Percentiles rank a stretch among this genome's conserved stretches.
Conservation (phyloP, 2,113 vertebrate genomes). For the Calonectris borealis region DNA sequence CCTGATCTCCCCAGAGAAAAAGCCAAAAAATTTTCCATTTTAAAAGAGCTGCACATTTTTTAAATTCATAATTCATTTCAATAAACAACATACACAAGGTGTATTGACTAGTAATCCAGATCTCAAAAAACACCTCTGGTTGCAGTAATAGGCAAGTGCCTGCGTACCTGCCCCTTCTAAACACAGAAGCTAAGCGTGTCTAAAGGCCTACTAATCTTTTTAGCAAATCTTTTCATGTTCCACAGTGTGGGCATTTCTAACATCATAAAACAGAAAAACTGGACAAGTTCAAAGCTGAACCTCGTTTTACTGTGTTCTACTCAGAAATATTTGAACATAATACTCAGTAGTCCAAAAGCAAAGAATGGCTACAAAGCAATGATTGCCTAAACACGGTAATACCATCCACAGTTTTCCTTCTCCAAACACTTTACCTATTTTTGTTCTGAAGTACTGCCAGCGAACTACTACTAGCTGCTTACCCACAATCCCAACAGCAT, state of each 20-base stretch:
- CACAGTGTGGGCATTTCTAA: neutral
- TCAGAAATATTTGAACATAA: neutral
- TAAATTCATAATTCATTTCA: neutral
- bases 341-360: neutral
- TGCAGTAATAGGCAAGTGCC: neutral
- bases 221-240: neutral
- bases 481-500: neutral
- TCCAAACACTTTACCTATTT: slow-evolving; percentile 54
- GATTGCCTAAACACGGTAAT: slow-evolving; percentile 34
- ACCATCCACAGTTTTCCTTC: slow-evolving; percentile 33
- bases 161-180: neutral
- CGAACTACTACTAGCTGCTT: neutral
- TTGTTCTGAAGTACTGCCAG: slow-evolving; percentile 13
- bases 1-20: neutral
- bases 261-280: neutral
- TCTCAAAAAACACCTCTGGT: neutral
- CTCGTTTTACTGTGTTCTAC: neutral
- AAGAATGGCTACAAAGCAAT: neutral
- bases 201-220: neutral
- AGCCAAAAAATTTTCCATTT: rapidly evolving
- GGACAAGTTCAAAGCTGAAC: neutral
- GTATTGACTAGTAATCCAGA: neutral
- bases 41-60: neutral
- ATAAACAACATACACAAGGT: neutral
- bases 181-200: neutral